A percentile compares a stretch with the other conserved stretches of the same genome.
Conservation (phyloP, 2,888 invertebrate genomes). For the Thymelicus lineola region DNA sequence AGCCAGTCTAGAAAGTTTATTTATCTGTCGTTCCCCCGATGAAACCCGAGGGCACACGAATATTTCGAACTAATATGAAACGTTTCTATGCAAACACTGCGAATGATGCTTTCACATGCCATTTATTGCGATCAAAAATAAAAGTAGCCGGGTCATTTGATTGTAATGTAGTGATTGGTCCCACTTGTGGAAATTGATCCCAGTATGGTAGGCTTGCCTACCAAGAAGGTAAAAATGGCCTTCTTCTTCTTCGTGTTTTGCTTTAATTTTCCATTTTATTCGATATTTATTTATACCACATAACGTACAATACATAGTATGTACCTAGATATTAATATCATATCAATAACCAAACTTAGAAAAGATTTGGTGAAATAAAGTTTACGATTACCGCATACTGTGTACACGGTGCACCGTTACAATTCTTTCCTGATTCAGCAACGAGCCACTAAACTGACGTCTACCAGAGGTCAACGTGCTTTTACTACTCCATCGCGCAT, state of each 20-base stretch:
- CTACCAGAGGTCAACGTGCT: slow-evolving; percentile 1
- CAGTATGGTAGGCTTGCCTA: no score
- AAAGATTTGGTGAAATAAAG: no score
- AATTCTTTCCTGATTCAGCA: not conserved
- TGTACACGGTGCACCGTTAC: not conserved
- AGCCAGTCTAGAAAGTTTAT: slow-evolving; percentile 65
- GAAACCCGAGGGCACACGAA: slow-evolving; percentile 42
- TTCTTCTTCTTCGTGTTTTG: no score
- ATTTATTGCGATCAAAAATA: not conserved
- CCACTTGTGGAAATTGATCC: no score
- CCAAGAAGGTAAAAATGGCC: no score
- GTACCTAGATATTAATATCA: no score
- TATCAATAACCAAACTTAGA: not conserved
- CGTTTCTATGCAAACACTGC: slow-evolving; percentile 44
- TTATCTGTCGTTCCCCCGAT: slow-evolving; percentile 58
- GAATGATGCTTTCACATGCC: not conserved
- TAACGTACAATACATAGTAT: no score
- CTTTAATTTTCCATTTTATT: no score
- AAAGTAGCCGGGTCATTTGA: no score
- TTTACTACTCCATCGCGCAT: no score
- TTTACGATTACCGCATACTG: not conserved
- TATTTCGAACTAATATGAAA: slow-evolving; percentile 48
- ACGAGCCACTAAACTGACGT: not conserved
- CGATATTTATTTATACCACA: no score
- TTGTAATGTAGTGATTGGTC: no score